A percentile compares a stretch with the other conserved stretches of the same genome.
Evolutionary conservation across 2,113 vertebrate genomes (phyloP).

Genomic region (Bathybates hornii): DNA sequence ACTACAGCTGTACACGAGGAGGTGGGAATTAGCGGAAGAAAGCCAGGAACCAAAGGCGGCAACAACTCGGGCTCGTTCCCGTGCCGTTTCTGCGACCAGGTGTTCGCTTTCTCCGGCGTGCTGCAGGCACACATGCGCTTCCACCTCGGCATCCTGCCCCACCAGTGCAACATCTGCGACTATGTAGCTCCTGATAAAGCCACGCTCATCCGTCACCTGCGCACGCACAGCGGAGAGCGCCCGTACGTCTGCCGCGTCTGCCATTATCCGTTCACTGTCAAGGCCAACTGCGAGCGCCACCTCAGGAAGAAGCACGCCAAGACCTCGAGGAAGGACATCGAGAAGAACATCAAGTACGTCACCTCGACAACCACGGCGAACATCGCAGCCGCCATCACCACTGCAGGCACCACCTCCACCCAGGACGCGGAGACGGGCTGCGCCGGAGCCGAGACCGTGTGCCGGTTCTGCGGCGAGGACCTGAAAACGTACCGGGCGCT

Average conservation of each 20-base stretch:
- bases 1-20: constrained; percentile 73
- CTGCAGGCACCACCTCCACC: neutral
- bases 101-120: constrained; percentile 86
- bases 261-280: constrained; percentile 96
- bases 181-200: constrained; percentile 95
- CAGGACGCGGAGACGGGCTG: constrained; percentile 66
- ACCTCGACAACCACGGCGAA: constrained; percentile 66
- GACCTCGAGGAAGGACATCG: constrained; percentile 91
- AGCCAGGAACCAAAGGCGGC: constrained; percentile 67
- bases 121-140: constrained; percentile 91
- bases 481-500: constrained; percentile 88
- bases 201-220: constrained; percentile 90
- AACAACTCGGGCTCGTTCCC: constrained; percentile 76
- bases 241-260: constrained; percentile 97
- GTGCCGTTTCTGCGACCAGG: constrained; percentile 92
- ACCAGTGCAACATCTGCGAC: constrained; percentile 96
- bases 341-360: constrained; percentile 95
- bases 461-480: constrained; percentile 87
- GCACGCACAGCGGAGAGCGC: constrained; percentile 93
- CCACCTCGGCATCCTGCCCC: constrained; percentile 89
- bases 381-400: neutral
- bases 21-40: constrained; percentile 66
- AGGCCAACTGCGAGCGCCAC: constrained; percentile 97
- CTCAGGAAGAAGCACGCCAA: constrained; percentile 96
- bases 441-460: constrained; percentile 75